Percentiles rank a stretch among this genome's conserved stretches.
phyloP scores from a whole-genome alignment of 2,888 invertebrate species.

The Merodon equestris region DNA sequence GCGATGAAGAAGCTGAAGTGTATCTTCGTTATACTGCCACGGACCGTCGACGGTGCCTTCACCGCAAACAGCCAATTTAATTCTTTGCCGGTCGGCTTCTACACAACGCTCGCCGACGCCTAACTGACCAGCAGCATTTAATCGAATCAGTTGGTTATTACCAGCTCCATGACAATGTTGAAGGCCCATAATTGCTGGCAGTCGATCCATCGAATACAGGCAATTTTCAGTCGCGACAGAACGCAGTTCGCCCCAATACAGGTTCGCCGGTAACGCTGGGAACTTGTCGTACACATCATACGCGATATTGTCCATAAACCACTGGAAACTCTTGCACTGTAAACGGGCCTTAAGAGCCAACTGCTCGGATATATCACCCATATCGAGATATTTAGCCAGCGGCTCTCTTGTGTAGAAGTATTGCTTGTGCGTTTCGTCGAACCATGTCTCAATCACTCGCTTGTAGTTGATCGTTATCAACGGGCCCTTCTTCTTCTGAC shows the following conservation, averaged over 20 bases:
- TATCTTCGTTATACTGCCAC: constrained; percentile 92
- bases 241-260: constrained; percentile 95
- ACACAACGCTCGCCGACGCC: constrained; percentile 98
- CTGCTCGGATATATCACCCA: constrained; percentile 93
- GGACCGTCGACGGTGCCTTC: constrained; percentile 96
- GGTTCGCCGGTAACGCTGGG: constrained; percentile 95
- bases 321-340: constrained; percentile 95
- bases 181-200: constrained; percentile 94
- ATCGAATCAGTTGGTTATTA: constrained; percentile 93
- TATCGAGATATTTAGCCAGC: constrained; percentile 90
- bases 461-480: constrained; percentile 98
- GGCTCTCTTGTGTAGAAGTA: constrained; percentile 98
- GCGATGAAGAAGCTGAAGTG: constrained; percentile 86
- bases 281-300: constrained; percentile 97
- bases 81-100: constrained; percentile 90
- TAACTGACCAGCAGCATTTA: constrained; percentile 96
- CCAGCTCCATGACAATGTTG: constrained; percentile 96
- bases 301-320: constrained; percentile 98
- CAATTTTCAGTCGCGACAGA: constrained; percentile 91
- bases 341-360: constrained; percentile 89
- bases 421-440: constrained; percentile 97
- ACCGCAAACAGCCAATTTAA: constrained; percentile 94
- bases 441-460: constrained; percentile 99
- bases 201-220: constrained; percentile 95
- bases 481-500: constrained; percentile 95